Evolutionary conservation across 1,140 invertebrate genomes (phyloP), one percentile per base, ranked within the genome.

Genomic region (Drosophila burlai): DNA sequence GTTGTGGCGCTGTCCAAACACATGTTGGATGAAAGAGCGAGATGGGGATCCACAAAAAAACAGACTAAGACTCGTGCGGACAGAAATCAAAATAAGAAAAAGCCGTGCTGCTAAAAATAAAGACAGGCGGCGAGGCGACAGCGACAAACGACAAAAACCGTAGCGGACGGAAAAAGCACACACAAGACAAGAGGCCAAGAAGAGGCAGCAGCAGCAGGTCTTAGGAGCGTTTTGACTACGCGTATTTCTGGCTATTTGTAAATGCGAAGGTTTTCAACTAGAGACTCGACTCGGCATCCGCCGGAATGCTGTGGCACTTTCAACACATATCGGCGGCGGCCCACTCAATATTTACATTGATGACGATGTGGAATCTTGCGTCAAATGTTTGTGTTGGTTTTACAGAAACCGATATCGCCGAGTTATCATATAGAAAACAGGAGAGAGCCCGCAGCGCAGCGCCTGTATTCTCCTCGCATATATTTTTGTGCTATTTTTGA

Each of bases 401-500:
- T 73, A 73, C 69, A 73, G 69, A 73, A 73, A 72, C 68, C 69
- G 68, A 73, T 73, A 73, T 73, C 54, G 69, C 69, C 69, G 46
- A 60, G 36, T 73, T 73, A 73, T 73, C 38, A 72, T 67, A 66
- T 52, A 54, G 34, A 49, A 47, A 31, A 24, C 24, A 24, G 38
- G 13, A 31, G 26, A 47, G 55, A 21, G 24, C 0, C 2, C 24
- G 2, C 24, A 24, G 55, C 46, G 36, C 45, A 66, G 31, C 52
- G 31, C 31, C 50, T 38, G 8, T 38, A 11, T 49, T 64, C 62
- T 74, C 80, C 62, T 74, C 80, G 66, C 57, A 84, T 77, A 79
- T 79, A 75, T 86, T 60, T 86, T 60, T 86, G 76, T 57, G 77
- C 84, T 87, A 89, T 89, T 89, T 90, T 79, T 90, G 76, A 90